phyloP scores from a whole-genome alignment of 2,797 vertebrate species.

The Anableps anableps region DNA sequence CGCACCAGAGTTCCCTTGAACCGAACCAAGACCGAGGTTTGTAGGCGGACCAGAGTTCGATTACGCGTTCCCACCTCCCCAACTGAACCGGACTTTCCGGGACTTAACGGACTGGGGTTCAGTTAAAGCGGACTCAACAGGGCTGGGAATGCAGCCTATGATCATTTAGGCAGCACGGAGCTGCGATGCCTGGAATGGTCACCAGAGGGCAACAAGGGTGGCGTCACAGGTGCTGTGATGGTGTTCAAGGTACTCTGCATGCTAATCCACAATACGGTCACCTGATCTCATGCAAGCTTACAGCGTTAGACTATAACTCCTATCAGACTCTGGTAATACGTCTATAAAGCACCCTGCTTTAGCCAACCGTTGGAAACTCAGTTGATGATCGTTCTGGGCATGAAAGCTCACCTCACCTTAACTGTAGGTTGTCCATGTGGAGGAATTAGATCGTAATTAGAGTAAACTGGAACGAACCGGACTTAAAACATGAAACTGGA shows the following conservation, averaged over 20 bases:
- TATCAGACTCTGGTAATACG: not conserved
- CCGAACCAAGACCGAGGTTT: no score
- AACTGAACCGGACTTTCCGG: no score
- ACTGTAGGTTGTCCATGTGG: not conserved
- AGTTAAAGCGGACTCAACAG: no score
- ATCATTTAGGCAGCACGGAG: not conserved
- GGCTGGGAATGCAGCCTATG: no score
- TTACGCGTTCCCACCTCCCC: no score
- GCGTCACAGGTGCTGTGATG: no score
- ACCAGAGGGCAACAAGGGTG: not conserved
- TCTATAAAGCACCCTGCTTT: not conserved
- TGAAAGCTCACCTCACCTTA: not conserved
- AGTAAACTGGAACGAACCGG: not conserved
- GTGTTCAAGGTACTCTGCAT: not conserved
- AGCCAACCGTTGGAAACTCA: not conserved
- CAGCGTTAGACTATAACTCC: not conserved
- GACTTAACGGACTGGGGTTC: no score
- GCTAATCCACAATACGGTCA: not conserved
- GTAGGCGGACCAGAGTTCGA: no score
- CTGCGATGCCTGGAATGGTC: not conserved
- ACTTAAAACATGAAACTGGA: not conserved
- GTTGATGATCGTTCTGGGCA: not conserved
- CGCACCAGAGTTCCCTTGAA: no score
- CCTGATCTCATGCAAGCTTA: not conserved
- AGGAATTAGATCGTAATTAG: not conserved